phyloP scores from a whole-genome alignment of 1,140 invertebrate species.

The Bombus picipes region DNA sequence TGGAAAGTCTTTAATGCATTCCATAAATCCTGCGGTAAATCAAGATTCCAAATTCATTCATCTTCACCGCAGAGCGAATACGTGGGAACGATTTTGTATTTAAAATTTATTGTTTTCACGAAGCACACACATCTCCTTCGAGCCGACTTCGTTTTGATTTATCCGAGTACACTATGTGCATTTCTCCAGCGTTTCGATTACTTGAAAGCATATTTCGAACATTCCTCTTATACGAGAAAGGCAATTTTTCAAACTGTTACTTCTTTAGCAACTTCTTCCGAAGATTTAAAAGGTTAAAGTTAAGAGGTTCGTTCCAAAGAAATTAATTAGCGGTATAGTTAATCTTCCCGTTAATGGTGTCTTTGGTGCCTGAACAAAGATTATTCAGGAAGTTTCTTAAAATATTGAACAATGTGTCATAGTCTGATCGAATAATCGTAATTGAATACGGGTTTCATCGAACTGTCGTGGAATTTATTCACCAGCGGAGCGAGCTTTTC shows the following conservation, averaged over 20 bases:
- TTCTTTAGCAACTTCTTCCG: neutral
- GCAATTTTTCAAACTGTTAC: neutral
- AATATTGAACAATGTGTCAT: too few species aligned
- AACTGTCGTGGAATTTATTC: slow-evolving; percentile 35
- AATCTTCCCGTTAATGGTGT: neutral
- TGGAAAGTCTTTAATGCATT: neutral
- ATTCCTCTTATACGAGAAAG: neutral
- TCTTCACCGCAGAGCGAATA: neutral
- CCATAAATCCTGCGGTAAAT: neutral
- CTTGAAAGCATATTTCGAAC: neutral
- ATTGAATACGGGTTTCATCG: slow-evolving; percentile 30
- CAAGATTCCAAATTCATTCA: neutral
- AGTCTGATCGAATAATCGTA: slow-evolving; percentile 4
- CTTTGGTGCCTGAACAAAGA: too few species aligned
- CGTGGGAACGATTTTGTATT: neutral
- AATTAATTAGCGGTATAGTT: neutral
- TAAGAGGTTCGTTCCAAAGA: neutral
- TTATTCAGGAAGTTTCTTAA: slow-evolving; percentile 22
- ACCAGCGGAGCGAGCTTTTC: slow-evolving; percentile 34
- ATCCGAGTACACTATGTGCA: neutral
- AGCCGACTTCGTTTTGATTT: neutral
- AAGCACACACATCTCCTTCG: neutral
- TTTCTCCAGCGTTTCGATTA: neutral
- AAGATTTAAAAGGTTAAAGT: neutral
- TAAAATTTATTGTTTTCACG: slow-evolving; percentile 16